A percentile compares a stretch with the other conserved stretches of the same genome.
Conservation (phyloP, 1,140 invertebrate genomes). For the Leptinotarsa lineolata region DNA sequence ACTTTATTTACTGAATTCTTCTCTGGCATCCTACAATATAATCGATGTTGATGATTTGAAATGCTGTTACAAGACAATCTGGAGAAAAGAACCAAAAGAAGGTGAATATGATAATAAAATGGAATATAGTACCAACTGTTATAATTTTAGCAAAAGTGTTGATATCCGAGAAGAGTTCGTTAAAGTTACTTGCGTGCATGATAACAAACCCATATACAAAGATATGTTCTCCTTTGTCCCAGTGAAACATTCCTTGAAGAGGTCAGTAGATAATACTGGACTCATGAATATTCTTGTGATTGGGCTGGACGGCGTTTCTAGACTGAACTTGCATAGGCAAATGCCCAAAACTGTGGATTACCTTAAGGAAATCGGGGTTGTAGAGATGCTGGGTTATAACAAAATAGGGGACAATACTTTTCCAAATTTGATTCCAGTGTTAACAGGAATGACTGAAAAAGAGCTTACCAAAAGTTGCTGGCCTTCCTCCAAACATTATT, state of each 20-base stretch:
- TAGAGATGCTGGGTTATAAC: slow-evolving; percentile 78
- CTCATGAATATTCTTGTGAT: slow-evolving; percentile 72
- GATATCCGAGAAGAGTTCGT: slow-evolving; percentile 65
- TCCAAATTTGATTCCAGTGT: slow-evolving; percentile 75
- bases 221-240: slow-evolving; percentile 73
- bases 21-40: slow-evolving; percentile 60
- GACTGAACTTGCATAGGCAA: slow-evolving; percentile 81
- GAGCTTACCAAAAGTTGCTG: slow-evolving; percentile 68
- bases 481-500: slow-evolving; percentile 56
- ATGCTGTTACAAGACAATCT: slow-evolving; percentile 70
- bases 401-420: slow-evolving; percentile 85
- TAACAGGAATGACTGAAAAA: slow-evolving; percentile 67
- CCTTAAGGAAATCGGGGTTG: slow-evolving; percentile 64
- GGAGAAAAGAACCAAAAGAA: slow-evolving; percentile 58
- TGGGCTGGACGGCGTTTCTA: slow-evolving; percentile 85
- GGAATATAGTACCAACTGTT: slow-evolving; percentile 55
- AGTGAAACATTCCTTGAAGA: slow-evolving; percentile 53
- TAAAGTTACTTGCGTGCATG: slow-evolving; percentile 63
- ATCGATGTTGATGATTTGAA: slow-evolving; percentile 54
- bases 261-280: slow-evolving; percentile 37
- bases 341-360: slow-evolving; percentile 73
- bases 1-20: slow-evolving; percentile 60
- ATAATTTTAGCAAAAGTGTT: slow-evolving; percentile 56
- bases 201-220: slow-evolving; percentile 62
- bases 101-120: slow-evolving; percentile 55